Conservation (phyloP, 2,797 vertebrate genomes). For the Lacerta bilineata region DNA sequence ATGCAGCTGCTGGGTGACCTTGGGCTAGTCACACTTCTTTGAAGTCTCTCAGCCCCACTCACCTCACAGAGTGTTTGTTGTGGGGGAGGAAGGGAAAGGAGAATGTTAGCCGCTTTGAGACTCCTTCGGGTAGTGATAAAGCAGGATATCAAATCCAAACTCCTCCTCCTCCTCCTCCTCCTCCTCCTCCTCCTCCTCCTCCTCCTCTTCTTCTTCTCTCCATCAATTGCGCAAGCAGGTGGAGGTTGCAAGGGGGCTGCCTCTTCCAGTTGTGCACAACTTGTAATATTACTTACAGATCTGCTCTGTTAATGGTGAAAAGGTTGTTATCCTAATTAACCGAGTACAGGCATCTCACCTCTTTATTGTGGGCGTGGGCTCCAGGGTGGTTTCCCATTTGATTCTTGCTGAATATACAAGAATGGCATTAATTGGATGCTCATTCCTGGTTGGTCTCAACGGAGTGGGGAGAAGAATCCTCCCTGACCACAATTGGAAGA, state of each 20-base stretch:
- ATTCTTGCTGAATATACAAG: conserved; percentile 28
- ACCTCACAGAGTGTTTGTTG: no score
- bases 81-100: no score
- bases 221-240: background rate
- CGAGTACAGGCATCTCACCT: background rate
- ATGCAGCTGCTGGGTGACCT: no score
- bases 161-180: no score
- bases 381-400: background rate
- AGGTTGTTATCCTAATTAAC: background rate
- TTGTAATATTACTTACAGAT: background rate
- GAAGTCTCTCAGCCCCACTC: no score
- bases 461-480: conserved; percentile 33
- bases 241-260: background rate
- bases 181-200: no score
- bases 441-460: conserved; percentile 56
- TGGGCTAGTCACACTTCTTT: no score
- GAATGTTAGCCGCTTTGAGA: no score
- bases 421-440: conserved; percentile 50
- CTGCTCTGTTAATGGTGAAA: background rate
- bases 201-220: background rate
- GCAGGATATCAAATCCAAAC: no score
- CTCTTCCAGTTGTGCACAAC: background rate
- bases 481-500: conserved; percentile 46
- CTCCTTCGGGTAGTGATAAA: no score
- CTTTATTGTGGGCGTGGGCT: background rate